Base-by-base conservation (phyloP, 1,140 invertebrate species). In the Heliconius hewitsoni region DNA sequence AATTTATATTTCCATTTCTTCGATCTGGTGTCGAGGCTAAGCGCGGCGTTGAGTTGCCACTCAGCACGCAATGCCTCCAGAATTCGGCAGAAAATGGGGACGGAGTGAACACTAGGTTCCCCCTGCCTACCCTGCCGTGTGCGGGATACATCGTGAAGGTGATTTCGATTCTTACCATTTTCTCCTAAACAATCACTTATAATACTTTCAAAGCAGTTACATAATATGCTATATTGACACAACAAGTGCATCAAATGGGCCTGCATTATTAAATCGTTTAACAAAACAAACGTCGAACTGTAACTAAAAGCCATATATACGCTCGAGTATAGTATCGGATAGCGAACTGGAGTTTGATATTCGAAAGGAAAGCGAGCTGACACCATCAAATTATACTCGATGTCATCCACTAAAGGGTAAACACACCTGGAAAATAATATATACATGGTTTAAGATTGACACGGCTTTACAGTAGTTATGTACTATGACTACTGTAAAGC, bases 301-400 rank as follows among this genome's bases (percentile, higher is more conserved):
- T 89, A 91, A 60, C 83, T 79, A 80, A 93, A 93, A 8, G 86
- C 81, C 2, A 89, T 72, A 27, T 87, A 66, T 0, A 89, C 79
- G 0, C 80, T 39, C 1, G 83, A n/a, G 55, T 94, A 93, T 0
- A 86, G 80, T 50, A 87, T 57, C 8, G 83, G 79, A 76, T 91
- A 93, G 0, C 75, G 55, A 8, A 75, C 23, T 0, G 85, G 83
- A 3, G 81, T 89, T 55, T 83, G 37, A 81, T 91, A 93, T 57
- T 86, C 39, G 50, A 88, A 87, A 0, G 91, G 91, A 0, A 93
- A 70, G 0, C 82, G 82, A 1, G 92, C 78, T 3, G 86, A 82
- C 0, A 91, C 86, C 81, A 92, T 89, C 19, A 94, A 70, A 60
- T 94, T 94, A 80, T 91, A 93, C 1, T 92, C 90, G 27, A 93